phyloP scores from a whole-genome alignment of 2,888 invertebrate species.

The Gnatocerus cornutus region DNA sequence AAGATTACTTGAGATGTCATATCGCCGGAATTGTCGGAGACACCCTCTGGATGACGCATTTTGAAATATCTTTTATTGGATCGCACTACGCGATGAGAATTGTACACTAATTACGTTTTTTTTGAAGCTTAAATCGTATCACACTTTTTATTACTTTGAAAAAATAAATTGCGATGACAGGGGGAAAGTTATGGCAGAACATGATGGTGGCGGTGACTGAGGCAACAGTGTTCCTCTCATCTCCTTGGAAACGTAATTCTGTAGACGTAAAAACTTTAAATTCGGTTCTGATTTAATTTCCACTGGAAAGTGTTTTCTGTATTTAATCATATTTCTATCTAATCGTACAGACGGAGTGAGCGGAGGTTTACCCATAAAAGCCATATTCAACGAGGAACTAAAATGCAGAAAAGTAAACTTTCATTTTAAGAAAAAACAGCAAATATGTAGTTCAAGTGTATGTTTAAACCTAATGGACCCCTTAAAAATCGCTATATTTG shows the following conservation, averaged over 20 bases:
- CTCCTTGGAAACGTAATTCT: conserved; percentile 14
- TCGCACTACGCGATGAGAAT: background rate
- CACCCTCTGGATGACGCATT: too few relatives aligned
- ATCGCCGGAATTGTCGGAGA: too few relatives aligned
- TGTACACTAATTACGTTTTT: background rate
- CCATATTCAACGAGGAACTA: too few relatives aligned
- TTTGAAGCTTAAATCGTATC: background rate
- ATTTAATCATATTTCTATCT: conserved; percentile 14
- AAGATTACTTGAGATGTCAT: too few relatives aligned
- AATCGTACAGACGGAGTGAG: background rate
- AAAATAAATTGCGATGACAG: background rate
- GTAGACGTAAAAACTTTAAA: conserved; percentile 13
- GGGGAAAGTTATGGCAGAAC: background rate
- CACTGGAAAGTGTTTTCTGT: conserved; percentile 15
- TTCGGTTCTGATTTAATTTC: conserved; percentile 26
- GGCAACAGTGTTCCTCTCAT: conserved; percentile 7
- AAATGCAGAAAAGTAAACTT: too few relatives aligned
- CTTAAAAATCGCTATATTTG: too few relatives aligned
- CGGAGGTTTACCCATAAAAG: background rate
- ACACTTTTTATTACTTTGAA: conserved; percentile 3
- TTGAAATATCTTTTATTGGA: too few relatives aligned
- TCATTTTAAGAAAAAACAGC: too few relatives aligned
- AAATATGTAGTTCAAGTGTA: too few relatives aligned
- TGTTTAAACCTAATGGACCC: too few relatives aligned
- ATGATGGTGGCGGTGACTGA: background rate